Conservation (phyloP, 2,888 invertebrate genomes). For the Hypselothyrea guttata region DNA sequence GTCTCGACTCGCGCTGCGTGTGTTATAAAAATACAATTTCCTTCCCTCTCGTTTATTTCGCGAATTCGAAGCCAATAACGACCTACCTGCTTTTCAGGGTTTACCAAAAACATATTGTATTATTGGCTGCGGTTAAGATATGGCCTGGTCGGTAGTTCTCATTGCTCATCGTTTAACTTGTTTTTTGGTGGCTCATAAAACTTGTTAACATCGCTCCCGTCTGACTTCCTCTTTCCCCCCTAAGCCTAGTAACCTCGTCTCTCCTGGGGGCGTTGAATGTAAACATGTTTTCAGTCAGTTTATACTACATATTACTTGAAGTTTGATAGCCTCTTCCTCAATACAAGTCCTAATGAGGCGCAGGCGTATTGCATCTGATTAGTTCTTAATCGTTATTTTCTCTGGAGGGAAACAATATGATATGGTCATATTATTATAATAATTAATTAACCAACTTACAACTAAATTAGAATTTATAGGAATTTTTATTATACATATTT, state of each 20-base stretch:
- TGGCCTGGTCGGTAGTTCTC: slow-evolving; percentile 38
- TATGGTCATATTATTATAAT: no score
- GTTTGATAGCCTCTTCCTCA: slow-evolving; percentile 25
- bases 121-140: slow-evolving; percentile 4
- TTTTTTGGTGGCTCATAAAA: slow-evolving; percentile 72
- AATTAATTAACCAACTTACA: no score
- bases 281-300: slow-evolving; percentile 49
- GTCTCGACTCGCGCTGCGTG: slow-evolving; percentile 65
- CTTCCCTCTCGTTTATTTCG: slow-evolving; percentile 8
- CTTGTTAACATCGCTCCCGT: slow-evolving; percentile 68
- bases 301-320: slow-evolving; percentile 50
- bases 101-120: slow-evolving; percentile 14
- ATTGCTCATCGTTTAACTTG: slow-evolving; percentile 50
- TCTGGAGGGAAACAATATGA: slow-evolving; percentile 3
- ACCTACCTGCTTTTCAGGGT: slow-evolving; percentile 26
- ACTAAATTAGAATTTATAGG: no score
- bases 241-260: no score
- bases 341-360: slow-evolving; percentile 41
- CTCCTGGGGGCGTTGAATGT: slow-evolving; percentile 48
- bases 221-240: slow-evolving; percentile 7
- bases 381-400: slow-evolving; percentile 37
- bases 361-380: slow-evolving; percentile 54
- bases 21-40: slow-evolving; percentile 29
- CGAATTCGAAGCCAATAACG: slow-evolving; percentile 42
- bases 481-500: no score